phyloP scores from a whole-genome alignment of 2,888 invertebrate species.

The Cybosia mesomella region DNA sequence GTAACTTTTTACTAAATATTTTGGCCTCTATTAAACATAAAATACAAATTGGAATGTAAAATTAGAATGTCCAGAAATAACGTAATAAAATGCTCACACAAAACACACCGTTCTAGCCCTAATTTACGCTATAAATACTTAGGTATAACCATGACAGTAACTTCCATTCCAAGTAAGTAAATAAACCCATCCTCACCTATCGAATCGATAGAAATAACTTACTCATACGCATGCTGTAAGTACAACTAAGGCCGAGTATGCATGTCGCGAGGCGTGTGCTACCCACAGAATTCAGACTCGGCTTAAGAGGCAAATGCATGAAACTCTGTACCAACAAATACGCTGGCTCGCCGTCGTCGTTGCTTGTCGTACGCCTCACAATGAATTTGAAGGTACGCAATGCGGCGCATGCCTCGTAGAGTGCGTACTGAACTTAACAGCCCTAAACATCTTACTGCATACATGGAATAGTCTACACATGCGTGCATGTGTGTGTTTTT shows the following conservation, averaged over 20 bases:
- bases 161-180: background rate
- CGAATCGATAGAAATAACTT: background rate
- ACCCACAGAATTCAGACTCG: background rate
- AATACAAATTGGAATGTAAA: too few relatives aligned
- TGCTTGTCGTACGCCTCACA: too few relatives aligned
- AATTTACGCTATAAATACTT: too few relatives aligned
- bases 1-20: too few relatives aligned
- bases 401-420: background rate
- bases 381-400: background rate
- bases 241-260: background rate
- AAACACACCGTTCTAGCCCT: too few relatives aligned
- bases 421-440: background rate
- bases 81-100: too few relatives aligned
- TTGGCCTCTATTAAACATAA: too few relatives aligned
- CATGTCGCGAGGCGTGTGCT: background rate
- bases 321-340: background rate
- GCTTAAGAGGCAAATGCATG: background rate
- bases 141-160: too few relatives aligned
- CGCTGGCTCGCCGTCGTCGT: background rate
- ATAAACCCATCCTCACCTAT: background rate
- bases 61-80: too few relatives aligned
- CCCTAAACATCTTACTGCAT: background rate
- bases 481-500: conserved; percentile 8
- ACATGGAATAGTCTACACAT: background rate
- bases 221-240: background rate